A percentile compares a stretch with the other conserved stretches of the same genome.
Evolutionary conservation across 2,888 invertebrate genomes (phyloP).

Genomic region (Parelbella ahira): DNA sequence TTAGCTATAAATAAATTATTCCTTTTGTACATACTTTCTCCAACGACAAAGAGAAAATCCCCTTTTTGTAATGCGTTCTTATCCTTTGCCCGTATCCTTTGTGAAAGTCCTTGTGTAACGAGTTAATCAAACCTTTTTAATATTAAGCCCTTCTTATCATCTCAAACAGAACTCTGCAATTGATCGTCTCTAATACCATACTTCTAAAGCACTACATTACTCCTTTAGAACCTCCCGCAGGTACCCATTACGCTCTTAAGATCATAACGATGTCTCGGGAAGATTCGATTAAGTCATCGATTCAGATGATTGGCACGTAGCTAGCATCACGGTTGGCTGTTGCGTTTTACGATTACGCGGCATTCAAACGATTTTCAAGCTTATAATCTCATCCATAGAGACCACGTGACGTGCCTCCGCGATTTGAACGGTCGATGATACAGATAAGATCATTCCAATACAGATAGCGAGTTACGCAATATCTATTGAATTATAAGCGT

Average conservation of each 20-base stretch:
- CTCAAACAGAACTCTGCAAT: no score
- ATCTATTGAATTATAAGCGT: slow-evolving; percentile 25
- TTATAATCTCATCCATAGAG: slow-evolving; percentile 1
- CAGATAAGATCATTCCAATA: slow-evolving; percentile 27
- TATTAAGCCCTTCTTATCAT: no score
- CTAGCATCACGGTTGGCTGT: slow-evolving; percentile 11
- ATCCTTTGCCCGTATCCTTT: no score
- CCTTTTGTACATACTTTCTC: no score
- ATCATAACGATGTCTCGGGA: slow-evolving; percentile 8
- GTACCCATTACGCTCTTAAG: slow-evolving; percentile 8
- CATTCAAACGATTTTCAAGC: slow-evolving; percentile 6
- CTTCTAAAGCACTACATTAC: background rate
- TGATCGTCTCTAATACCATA: no score
- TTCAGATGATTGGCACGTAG: slow-evolving; percentile 20
- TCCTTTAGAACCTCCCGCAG: slow-evolving; percentile 3
- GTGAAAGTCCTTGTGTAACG: no score
- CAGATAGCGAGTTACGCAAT: slow-evolving; percentile 29
- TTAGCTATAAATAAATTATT: no score
- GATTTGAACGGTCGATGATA: slow-evolving; percentile 11
- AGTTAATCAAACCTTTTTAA: no score
- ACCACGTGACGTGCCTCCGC: background rate
- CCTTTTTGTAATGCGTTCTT: no score
- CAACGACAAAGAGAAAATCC: no score
- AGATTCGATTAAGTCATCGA: slow-evolving; percentile 22
- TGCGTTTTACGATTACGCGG: slow-evolving; percentile 1